A percentile compares a stretch with the other conserved stretches of the same genome.
Evolutionary conservation across 2,888 invertebrate genomes (phyloP).

Genomic region (Hypercompe scribonia): DNA sequence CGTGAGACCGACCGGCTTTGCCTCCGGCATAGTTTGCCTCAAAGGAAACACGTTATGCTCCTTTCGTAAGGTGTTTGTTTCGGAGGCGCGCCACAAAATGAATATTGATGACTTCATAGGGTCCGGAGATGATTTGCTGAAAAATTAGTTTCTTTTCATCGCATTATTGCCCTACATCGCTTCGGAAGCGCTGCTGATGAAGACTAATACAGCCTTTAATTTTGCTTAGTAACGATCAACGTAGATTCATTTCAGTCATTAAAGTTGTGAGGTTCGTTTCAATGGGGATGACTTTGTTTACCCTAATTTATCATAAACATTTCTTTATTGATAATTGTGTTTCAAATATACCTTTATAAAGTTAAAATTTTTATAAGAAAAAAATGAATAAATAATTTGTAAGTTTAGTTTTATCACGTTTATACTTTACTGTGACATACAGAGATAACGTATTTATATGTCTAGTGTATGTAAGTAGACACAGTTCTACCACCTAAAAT

Average conservation of each 20-base stretch:
- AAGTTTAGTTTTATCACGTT: no score
- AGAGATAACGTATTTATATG: no score
- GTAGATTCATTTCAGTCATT: constrained; percentile 62
- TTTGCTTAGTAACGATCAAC: constrained; percentile 77
- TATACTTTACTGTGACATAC: no score
- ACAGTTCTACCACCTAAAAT: no score
- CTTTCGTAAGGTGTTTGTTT: constrained; percentile 84
- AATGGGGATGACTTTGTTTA: constrained; percentile 40
- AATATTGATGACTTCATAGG: constrained; percentile 86
- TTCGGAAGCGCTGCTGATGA: constrained; percentile 78
- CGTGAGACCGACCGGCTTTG: constrained; percentile 48
- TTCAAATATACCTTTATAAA: constrained; percentile 12
- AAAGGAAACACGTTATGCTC: constrained; percentile 77
- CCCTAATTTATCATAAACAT: constrained; percentile 30
- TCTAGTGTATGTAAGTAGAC: no score
- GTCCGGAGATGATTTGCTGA: constrained; percentile 85
- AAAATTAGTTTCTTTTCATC: constrained; percentile 86
- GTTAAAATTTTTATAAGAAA: constrained; percentile 12
- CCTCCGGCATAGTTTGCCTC: constrained; percentile 74
- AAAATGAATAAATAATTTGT: not conserved
- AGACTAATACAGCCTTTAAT: constrained; percentile 85
- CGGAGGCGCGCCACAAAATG: constrained; percentile 83
- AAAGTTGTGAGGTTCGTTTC: constrained; percentile 39
- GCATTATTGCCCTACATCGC: constrained; percentile 80
- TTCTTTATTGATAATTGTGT: constrained; percentile 8